Conservation (phyloP, 2,113 vertebrate genomes). For the Nesospiza acunhae region DNA sequence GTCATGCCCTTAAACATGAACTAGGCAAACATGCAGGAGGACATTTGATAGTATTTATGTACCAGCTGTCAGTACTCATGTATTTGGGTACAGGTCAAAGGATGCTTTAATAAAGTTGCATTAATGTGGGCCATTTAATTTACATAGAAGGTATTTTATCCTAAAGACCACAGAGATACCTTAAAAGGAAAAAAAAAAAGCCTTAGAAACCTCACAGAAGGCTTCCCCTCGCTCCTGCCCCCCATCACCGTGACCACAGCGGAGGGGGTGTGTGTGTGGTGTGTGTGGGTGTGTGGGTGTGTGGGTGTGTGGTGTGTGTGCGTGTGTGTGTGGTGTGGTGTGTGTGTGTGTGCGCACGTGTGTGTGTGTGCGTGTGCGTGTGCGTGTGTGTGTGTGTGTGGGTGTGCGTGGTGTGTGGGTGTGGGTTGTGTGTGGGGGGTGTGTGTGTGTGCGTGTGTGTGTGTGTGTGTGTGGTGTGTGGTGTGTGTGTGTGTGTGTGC, state of each 20-base stretch:
- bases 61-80: not conserved
- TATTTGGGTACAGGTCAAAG: not conserved
- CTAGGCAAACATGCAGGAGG: not conserved
- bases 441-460: too few relatives aligned
- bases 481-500: too few relatives aligned
- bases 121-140: not conserved
- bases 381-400: too few relatives aligned
- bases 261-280: too few relatives aligned
- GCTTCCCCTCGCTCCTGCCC: not conserved
- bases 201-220: not conserved
- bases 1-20: not conserved
- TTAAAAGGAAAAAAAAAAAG: not conserved
- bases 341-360: too few relatives aligned
- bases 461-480: too few relatives aligned
- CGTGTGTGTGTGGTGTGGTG: too few relatives aligned
- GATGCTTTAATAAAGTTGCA: not conserved
- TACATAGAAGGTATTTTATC: not conserved
- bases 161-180: not conserved
- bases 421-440: too few relatives aligned
- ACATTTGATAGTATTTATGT: not conserved
- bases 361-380: too few relatives aligned
- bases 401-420: too few relatives aligned
- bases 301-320: too few relatives aligned
- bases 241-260: rapidly evolving
- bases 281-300: too few relatives aligned